phyloP scores from a whole-genome alignment of 2,797 vertebrate species.

The Enteromius mattozi region DNA sequence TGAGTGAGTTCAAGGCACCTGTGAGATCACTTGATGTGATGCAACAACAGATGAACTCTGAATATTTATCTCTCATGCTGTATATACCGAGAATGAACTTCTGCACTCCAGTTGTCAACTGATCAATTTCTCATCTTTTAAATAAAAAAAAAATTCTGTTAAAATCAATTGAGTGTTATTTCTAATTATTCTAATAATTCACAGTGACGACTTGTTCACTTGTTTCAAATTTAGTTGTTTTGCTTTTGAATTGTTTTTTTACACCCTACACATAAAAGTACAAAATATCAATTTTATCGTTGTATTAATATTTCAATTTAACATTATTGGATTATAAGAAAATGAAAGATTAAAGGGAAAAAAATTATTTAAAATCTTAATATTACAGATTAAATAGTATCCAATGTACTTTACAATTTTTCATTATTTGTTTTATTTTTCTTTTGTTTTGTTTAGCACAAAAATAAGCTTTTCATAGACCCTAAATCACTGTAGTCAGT shows the following conservation, averaged over 20 bases:
- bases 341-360: neutral
- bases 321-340: neutral
- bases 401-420: neutral
- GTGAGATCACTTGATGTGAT: conserved; percentile 35
- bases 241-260: neutral
- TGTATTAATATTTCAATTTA: neutral
- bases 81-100: conserved; percentile 70
- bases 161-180: conserved; percentile 32
- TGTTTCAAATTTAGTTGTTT: neutral
- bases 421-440: too few relatives aligned
- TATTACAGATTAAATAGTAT: too few relatives aligned
- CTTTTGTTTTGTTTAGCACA: neutral
- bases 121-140: conserved; percentile 68
- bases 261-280: neutral
- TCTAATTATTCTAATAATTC: neutral
- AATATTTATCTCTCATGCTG: conserved; percentile 65
- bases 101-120: conserved; percentile 71
- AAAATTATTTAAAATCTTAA: neutral
- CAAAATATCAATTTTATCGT: neutral
- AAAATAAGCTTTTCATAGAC: neutral
- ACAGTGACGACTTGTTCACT: neutral
- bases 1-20: conserved; percentile 14
- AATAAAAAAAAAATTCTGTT: conserved; percentile 69
- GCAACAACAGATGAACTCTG: conserved; percentile 34
- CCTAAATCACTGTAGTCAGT: neutral